Evolutionary conservation across 2,888 invertebrate genomes (phyloP).

Genomic region (Lissocephala sabroskyi): DNA sequence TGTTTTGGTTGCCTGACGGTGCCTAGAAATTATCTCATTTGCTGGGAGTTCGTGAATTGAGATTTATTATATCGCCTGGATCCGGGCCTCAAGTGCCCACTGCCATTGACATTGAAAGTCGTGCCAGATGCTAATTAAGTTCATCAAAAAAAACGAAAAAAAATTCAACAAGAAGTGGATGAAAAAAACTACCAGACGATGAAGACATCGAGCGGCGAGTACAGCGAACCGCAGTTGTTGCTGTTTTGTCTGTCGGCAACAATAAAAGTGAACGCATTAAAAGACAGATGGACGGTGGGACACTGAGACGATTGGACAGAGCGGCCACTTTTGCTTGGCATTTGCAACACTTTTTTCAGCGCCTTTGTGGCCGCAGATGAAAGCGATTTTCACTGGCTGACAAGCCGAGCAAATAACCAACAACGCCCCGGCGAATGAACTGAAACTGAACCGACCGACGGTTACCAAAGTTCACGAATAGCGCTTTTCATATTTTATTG

Average conservation of each 20-base stretch:
- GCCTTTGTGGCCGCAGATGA: constrained; percentile 30
- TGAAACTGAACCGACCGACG: constrained; percentile 18
- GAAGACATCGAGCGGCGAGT: constrained; percentile 47
- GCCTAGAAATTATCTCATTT: constrained; percentile 44
- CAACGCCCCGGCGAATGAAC: background rate
- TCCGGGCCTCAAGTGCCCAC: constrained; percentile 6
- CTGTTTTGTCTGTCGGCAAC: constrained; percentile 10
- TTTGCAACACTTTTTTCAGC: constrained; percentile 3
- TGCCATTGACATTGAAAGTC: constrained; percentile 58
- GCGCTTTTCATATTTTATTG: constrained; percentile 58
- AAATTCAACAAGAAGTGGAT: constrained; percentile 13
- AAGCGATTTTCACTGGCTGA: constrained; percentile 36
- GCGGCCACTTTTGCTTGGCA: constrained; percentile 18
- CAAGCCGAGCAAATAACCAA: constrained; percentile 10
- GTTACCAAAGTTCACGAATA: constrained; percentile 7
- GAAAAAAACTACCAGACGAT: constrained; percentile 19
- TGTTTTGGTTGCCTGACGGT: too few species aligned
- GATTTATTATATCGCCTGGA: constrained; percentile 2
- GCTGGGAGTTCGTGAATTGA: constrained; percentile 11
- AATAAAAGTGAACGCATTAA: constrained; percentile 42
- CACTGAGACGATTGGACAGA: constrained; percentile 8
- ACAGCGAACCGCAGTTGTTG: constrained; percentile 19
- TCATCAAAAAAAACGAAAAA: constrained; percentile 26
- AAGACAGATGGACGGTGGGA: constrained; percentile 16
- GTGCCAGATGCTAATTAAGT: constrained; percentile 57